phyloP scores from a whole-genome alignment of 2,797 vertebrate species.

The Emydoidea blandingii region DNA sequence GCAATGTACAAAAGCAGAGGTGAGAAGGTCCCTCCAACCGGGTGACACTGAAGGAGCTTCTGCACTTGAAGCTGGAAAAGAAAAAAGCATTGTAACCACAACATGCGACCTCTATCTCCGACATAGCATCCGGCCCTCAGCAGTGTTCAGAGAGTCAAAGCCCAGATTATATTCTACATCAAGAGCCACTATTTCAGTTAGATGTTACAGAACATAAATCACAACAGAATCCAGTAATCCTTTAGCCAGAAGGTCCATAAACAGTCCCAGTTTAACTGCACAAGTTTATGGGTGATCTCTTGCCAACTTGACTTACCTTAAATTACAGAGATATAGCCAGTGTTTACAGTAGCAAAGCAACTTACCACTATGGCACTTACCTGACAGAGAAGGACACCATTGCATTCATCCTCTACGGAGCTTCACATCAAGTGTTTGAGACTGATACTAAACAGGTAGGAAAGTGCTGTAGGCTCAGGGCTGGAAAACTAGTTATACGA shows the following conservation, averaged over 20 bases:
- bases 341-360: neutral
- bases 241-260: neutral
- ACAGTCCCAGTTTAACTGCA: neutral
- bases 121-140: neutral
- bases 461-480: neutral
- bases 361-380: neutral
- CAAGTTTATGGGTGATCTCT: too few species aligned
- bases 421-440: neutral
- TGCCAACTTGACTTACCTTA: neutral
- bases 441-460: neutral
- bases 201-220: neutral
- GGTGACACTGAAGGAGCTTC: neutral
- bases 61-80: neutral
- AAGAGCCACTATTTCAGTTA: neutral
- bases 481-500: neutral
- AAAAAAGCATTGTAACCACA: neutral
- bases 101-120: neutral
- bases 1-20: neutral
- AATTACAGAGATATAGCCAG: neutral
- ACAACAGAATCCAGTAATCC: neutral
- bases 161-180: neutral
- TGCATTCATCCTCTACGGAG: neutral
- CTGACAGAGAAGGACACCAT: neutral
- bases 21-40: neutral
- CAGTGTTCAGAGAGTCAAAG: neutral